Percentiles rank a stretch among this genome's conserved stretches.
Conservation (phyloP, 2,797 vertebrate species). For the Sarcophilus harrisii region DNA sequence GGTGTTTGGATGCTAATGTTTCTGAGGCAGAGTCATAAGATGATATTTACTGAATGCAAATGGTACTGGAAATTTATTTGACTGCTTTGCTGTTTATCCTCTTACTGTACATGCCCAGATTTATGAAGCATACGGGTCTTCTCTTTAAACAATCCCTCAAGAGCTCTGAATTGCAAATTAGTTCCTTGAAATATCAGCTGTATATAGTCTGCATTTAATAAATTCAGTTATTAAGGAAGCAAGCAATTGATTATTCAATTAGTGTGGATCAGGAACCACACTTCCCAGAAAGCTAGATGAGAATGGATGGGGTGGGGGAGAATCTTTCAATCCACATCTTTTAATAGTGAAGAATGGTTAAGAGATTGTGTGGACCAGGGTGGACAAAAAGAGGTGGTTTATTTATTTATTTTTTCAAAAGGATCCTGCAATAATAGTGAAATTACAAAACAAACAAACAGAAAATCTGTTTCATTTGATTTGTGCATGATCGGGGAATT, state of each 20-base stretch:
- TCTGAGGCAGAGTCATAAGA: slow-evolving; percentile 24
- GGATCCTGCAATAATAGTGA: neutral
- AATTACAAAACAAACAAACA: neutral
- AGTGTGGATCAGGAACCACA: slow-evolving; percentile 54
- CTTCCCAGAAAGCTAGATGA: slow-evolving; percentile 55
- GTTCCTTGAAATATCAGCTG: slow-evolving; percentile 71
- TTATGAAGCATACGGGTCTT: slow-evolving; percentile 63
- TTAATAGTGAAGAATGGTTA: slow-evolving; percentile 13
- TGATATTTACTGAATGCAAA: slow-evolving; percentile 46
- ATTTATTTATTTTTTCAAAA: neutral
- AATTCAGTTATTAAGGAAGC: slow-evolving; percentile 80
- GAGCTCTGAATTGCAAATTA: slow-evolving; percentile 78
- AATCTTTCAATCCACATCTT: slow-evolving; percentile 44
- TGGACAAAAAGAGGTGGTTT: rapidly evolving
- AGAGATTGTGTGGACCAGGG: neutral
- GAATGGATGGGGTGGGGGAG: slow-evolving; percentile 59
- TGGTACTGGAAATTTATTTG: slow-evolving; percentile 37
- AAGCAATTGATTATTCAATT: slow-evolving; percentile 79
- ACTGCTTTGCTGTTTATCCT: slow-evolving; percentile 23
- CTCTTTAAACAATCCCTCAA: slow-evolving; percentile 69
- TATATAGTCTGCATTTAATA: slow-evolving; percentile 75
- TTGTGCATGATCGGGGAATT: slow-evolving; percentile 57
- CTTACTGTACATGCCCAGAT: neutral
- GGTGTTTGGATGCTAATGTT: slow-evolving; percentile 37
- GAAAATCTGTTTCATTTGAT: slow-evolving; percentile 42